phyloP scores from a whole-genome alignment of 2,797 vertebrate genomes.

The Acanthornis magna region DNA sequence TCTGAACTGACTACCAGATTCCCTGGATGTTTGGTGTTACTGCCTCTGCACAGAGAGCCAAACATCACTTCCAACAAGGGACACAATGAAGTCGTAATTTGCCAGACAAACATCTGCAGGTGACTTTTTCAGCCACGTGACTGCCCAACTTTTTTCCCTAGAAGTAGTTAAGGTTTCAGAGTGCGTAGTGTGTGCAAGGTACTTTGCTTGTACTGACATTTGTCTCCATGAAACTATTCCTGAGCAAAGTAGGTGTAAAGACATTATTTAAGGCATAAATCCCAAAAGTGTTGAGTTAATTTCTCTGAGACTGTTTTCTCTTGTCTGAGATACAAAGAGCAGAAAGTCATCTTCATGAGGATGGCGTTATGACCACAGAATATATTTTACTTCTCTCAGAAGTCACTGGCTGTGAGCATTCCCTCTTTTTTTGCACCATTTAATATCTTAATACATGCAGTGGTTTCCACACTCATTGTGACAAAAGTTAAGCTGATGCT shows the following conservation, averaged over 20 bases:
- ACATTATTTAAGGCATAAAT: neutral
- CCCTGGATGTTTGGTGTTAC: rapidly evolving
- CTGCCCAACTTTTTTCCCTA: neutral
- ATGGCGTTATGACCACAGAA: neutral
- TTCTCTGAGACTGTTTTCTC: neutral
- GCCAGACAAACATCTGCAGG: neutral
- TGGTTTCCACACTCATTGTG: neutral
- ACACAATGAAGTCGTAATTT: neutral
- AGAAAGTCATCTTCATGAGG: neutral
- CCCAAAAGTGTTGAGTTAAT: neutral
- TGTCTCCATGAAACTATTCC: neutral
- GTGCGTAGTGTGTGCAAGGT: neutral
- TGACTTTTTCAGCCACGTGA: neutral
- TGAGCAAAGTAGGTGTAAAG: neutral
- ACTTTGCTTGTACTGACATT: neutral
- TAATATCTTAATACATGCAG: neutral
- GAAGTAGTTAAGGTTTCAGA: neutral
- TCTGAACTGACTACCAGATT: neutral
- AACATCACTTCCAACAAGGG: neutral
- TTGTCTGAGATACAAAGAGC: neutral
- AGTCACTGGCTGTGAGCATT: neutral
- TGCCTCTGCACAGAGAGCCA: rapidly evolving
- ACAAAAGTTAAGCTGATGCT: neutral
- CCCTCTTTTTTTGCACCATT: neutral
- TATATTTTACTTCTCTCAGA: neutral